A percentile compares a stretch with the other conserved stretches of the same genome.
Evolutionary conservation across 2,113 vertebrate genomes (phyloP).

Genomic region (Sinocyclocheilus anophthalmus): DNA sequence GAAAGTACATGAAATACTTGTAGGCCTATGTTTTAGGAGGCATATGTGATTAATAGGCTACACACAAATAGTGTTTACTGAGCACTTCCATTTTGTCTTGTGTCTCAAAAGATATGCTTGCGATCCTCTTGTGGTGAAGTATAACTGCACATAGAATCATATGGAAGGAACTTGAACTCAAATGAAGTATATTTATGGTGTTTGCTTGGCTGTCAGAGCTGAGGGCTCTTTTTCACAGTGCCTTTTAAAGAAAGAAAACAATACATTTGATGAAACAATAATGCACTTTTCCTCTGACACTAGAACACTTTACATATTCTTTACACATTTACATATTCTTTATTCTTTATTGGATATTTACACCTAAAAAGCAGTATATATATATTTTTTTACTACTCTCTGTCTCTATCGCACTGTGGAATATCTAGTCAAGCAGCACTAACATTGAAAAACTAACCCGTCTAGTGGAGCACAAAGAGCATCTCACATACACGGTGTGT

Average conservation of each 20-base stretch:
- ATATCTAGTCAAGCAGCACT: slow-evolving; percentile 74
- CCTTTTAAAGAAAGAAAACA: background rate
- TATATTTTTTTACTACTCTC: slow-evolving; percentile 14
- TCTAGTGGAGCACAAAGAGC: slow-evolving; percentile 72
- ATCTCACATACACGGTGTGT: slow-evolving; percentile 59
- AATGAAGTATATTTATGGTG: slow-evolving; percentile 62
- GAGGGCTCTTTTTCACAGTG: slow-evolving; percentile 44
- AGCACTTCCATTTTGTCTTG: slow-evolving; percentile 56
- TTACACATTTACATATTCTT: background rate
- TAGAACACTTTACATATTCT: background rate
- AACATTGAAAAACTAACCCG: slow-evolving; percentile 82
- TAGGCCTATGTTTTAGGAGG: background rate
- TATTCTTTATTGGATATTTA: background rate
- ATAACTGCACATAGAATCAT: slow-evolving; percentile 39
- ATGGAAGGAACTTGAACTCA: slow-evolving; percentile 33
- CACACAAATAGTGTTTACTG: slow-evolving; percentile 69
- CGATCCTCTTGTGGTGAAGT: slow-evolving; percentile 39
- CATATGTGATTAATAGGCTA: background rate
- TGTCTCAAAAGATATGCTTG: slow-evolving; percentile 33
- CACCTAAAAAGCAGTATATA: background rate
- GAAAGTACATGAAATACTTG: background rate
- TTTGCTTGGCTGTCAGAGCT: slow-evolving; percentile 69
- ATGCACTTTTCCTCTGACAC: background rate
- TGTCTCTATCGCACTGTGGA: slow-evolving; percentile 59
- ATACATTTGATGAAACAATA: background rate